phyloP scores from a whole-genome alignment of 2,113 vertebrate species.

The Eonycteris spelaea region DNA sequence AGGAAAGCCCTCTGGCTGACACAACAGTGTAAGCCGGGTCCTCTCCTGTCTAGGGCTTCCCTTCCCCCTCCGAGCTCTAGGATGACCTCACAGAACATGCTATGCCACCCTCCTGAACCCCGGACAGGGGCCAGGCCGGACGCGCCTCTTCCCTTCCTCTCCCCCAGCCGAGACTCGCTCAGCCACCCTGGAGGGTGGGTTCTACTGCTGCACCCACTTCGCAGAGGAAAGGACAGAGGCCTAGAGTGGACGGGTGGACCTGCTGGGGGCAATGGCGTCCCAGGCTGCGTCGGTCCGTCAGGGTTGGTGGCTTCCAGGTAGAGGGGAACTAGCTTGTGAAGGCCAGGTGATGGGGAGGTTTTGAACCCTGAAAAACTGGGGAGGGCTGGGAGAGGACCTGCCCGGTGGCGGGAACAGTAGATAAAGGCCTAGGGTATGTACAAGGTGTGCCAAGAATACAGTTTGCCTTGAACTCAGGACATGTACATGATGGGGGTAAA shows the following conservation, averaged over 20 bases:
- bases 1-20: too few species aligned
- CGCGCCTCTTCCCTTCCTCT: neutral
- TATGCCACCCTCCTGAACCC: neutral
- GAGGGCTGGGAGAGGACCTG: neutral
- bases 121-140: neutral
- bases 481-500: neutral
- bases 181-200: neutral
- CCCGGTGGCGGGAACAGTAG: neutral
- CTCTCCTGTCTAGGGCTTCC: neutral
- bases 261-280: neutral
- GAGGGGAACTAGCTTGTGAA: neutral
- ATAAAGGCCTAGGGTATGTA: too few species aligned
- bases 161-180: neutral
- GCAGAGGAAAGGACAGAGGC: neutral
- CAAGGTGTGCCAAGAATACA: neutral
- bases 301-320: neutral
- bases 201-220: neutral
- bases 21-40: neutral
- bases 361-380: neutral
- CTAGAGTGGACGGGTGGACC: neutral
- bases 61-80: neutral
- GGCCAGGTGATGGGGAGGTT: neutral
- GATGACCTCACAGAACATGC: neutral
- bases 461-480: neutral
- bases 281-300: accelerated